Evolutionary conservation across 2,888 invertebrate species (phyloP).

Genomic region (Andrena hattorfiana): DNA sequence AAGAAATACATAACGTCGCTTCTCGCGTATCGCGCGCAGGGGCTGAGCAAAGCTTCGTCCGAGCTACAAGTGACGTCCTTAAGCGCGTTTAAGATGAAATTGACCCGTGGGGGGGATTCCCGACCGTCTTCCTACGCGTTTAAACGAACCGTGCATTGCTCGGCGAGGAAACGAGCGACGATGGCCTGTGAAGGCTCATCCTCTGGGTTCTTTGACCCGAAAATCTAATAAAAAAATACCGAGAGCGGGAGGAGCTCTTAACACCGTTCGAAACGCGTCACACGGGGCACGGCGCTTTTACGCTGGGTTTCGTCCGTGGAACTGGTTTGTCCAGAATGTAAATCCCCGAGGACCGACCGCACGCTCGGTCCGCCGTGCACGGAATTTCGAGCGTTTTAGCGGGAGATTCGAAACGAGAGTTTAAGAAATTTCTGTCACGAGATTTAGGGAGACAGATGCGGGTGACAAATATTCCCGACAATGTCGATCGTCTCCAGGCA

Average conservation of each 20-base stretch:
- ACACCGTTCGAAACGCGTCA: slow-evolving; percentile 40
- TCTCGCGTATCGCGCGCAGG: not conserved
- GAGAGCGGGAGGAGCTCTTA: slow-evolving; percentile 37
- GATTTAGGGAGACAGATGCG: too few relatives aligned
- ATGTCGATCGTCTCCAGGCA: too few relatives aligned
- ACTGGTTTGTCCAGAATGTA: slow-evolving; percentile 59
- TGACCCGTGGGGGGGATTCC: not conserved
- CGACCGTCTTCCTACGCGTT: slow-evolving; percentile 2
- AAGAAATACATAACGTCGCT: not conserved
- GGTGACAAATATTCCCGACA: too few relatives aligned
- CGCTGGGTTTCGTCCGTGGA: slow-evolving; percentile 33
- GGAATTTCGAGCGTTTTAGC: slow-evolving; percentile 6
- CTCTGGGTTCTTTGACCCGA: slow-evolving; percentile 6
- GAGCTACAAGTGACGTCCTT: slow-evolving; percentile 2
- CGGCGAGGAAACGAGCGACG: not conserved
- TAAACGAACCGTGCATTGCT: not conserved
- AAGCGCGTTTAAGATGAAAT: slow-evolving; percentile 13
- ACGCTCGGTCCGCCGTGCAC: slow-evolving; percentile 25
- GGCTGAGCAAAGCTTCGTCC: not conserved
- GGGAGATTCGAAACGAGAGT: not conserved
- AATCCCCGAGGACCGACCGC: slow-evolving; percentile 33
- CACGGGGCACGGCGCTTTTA: slow-evolving; percentile 10
- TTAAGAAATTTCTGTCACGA: too few relatives aligned
- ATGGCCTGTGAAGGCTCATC: not conserved
- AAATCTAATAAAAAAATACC: slow-evolving; percentile 34